Percentiles rank a stretch among this genome's conserved stretches.
These are phyloP conservation scores for Chrysomela aeneicollis DNA, from an alignment of 2,888 invertebrate species.

Conservation along the genomic window DNA sequence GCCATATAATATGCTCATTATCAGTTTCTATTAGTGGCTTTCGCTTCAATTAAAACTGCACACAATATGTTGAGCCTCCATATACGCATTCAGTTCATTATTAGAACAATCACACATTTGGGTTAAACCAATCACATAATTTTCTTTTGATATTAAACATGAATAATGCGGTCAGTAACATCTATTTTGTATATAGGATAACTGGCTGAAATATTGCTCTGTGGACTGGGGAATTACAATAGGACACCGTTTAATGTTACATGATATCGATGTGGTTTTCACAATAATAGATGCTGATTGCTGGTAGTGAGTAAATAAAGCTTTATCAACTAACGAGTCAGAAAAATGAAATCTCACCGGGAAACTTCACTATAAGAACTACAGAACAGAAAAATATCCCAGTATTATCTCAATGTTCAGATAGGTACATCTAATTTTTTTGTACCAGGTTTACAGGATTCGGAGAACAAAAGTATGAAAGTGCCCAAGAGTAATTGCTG, in stretches of 20 bases:
- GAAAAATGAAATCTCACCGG: too few species aligned
- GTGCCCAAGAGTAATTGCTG: too few species aligned
- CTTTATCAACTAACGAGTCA: too few species aligned
- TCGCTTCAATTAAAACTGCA: not conserved
- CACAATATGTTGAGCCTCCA: not conserved
- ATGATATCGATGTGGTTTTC: not conserved
- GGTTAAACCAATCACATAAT: constrained; percentile 14
- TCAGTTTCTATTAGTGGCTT: not conserved
- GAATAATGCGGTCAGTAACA: constrained; percentile 9
- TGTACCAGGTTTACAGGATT: too few species aligned
- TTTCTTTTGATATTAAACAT: constrained; percentile 16
- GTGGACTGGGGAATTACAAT: not conserved
- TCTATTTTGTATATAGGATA: not conserved
- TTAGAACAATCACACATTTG: not conserved
- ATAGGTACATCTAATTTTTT: too few species aligned
- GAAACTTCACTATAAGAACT: too few species aligned
- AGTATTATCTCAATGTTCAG: too few species aligned
- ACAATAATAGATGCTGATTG: not conserved
- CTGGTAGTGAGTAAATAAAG: not conserved
- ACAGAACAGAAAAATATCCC: too few species aligned
- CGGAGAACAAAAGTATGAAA: too few species aligned
- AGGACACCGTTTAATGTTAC: not conserved
- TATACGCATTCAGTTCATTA: not conserved
- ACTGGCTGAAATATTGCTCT: not conserved
- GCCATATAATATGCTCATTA: too few species aligned